Conservation (phyloP, 2,888 invertebrate genomes). For the Ischnura elegans region DNA sequence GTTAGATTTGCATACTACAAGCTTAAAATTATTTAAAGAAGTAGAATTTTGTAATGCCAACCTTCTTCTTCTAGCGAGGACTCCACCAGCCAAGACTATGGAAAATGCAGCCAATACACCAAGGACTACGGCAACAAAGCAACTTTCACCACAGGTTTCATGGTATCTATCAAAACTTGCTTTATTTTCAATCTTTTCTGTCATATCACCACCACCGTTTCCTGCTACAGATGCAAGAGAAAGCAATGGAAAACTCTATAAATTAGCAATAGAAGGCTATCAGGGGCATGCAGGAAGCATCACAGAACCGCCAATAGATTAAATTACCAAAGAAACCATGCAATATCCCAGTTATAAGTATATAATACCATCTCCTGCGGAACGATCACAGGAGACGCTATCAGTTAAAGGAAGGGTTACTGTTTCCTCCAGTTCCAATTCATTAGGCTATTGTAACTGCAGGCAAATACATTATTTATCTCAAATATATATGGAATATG, state of each 20-base stretch:
- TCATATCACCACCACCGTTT: neutral
- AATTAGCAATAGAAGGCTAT: neutral
- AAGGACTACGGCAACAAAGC: constrained; percentile 20
- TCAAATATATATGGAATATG: no score
- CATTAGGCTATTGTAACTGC: no score
- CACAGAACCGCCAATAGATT: neutral
- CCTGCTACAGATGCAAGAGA: neutral
- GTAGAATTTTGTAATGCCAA: neutral
- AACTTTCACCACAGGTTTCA: constrained; percentile 42
- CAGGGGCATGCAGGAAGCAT: neutral
- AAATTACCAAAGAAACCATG: no score
- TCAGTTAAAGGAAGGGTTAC: no score
- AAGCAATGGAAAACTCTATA: neutral
- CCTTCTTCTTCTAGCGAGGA: neutral
- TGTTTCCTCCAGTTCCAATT: no score
- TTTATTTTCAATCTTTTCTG: neutral
- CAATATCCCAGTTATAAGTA: no score
- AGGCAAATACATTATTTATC: no score
- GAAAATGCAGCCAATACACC: constrained; percentile 32
- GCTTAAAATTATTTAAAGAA: neutral
- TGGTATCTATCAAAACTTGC: neutral
- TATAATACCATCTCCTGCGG: no score
- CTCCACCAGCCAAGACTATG: neutral
- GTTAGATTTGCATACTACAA: no score
- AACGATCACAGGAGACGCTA: no score